phyloP scores from a whole-genome alignment of 2,888 invertebrate genomes.

The Dilophus febrilis region DNA sequence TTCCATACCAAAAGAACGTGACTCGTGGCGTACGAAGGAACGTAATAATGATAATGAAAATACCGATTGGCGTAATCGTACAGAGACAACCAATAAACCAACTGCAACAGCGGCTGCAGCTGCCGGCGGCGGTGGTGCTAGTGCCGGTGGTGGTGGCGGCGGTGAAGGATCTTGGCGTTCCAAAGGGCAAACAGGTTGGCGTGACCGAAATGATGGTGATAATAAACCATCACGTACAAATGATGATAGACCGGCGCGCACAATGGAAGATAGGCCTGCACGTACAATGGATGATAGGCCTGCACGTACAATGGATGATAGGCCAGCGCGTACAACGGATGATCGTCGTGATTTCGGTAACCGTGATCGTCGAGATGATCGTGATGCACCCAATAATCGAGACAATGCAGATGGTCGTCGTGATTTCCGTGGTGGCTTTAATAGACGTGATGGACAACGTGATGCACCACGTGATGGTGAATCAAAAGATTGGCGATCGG shows the following conservation, averaged over 20 bases:
- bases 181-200: slow-evolving; percentile 1
- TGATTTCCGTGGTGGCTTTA: slow-evolving; percentile 19
- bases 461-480: not conserved
- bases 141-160: not conserved
- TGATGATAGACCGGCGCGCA: not conserved
- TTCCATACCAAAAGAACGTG: slow-evolving; percentile 8
- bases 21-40: slow-evolving; percentile 3
- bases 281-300: not conserved
- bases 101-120: slow-evolving; percentile 1
- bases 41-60: slow-evolving; percentile 13
- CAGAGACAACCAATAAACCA: slow-evolving; percentile 10
- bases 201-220: not conserved
- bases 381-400: slow-evolving; percentile 8
- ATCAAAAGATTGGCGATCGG: slow-evolving; percentile 7
- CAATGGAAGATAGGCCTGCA: not conserved
- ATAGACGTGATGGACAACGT: slow-evolving; percentile 12
- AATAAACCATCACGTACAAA: too few species aligned
- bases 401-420: slow-evolving; percentile 12
- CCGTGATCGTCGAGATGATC: slow-evolving; percentile 9
- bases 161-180: slow-evolving; percentile 2
- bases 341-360: slow-evolving; percentile 10
- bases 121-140: not conserved
- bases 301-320: not conserved
- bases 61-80: slow-evolving; percentile 13
- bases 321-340: not conserved